phyloP scores from a whole-genome alignment of 1,140 invertebrate species.

The Ceratitis capitata region DNA sequence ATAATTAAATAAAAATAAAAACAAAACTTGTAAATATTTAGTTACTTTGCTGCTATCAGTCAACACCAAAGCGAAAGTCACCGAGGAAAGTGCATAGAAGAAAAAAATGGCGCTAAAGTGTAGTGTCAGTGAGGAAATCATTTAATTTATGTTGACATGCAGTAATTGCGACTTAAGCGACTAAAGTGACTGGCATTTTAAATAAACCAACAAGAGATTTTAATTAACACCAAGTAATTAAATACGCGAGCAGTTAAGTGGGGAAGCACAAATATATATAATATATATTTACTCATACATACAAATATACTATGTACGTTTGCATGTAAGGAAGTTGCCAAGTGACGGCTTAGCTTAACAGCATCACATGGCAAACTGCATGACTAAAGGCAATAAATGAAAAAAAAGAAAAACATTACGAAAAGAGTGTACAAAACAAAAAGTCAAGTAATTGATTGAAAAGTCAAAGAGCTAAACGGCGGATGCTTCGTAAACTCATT shows the following conservation, averaged over 20 bases:
- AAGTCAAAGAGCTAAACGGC: not conserved
- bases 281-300: too few relatives aligned
- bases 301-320: too few relatives aligned
- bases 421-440: not conserved
- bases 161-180: constrained; percentile 26
- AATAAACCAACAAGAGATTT: constrained; percentile 33
- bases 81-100: not conserved
- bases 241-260: not conserved
- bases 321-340: not conserved
- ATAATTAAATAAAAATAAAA: too few relatives aligned
- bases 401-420: not conserved
- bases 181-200: constrained; percentile 27
- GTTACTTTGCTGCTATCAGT: too few relatives aligned
- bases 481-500: not conserved
- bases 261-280: not conserved
- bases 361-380: too few relatives aligned
- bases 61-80: not conserved
- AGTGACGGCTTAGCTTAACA: not conserved
- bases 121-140: not conserved
- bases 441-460: not conserved
- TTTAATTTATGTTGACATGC: constrained; percentile 32
- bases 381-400: not conserved
- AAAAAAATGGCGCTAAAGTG: not conserved
- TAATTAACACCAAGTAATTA: constrained; percentile 36
- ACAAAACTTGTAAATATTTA: too few relatives aligned